Percentiles rank a stretch among this genome's conserved stretches.
Evolutionary conservation across 2,888 invertebrate species (phyloP).

Genomic region (Parnassius apollo): DNA sequence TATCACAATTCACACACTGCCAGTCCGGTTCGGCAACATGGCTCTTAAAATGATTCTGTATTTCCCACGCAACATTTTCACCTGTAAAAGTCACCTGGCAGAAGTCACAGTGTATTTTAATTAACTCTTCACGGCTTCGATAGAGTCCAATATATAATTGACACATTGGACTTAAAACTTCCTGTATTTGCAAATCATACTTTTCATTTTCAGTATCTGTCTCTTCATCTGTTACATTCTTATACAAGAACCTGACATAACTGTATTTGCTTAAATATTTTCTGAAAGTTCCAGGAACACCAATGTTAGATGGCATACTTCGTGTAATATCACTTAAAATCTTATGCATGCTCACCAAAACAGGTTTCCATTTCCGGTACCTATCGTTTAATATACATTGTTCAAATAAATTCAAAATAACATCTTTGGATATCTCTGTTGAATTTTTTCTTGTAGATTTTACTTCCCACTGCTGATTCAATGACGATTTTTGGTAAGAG

Average conservation of each 20-base stretch:
- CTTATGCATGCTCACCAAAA: background rate
- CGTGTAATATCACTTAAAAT: slow-evolving; percentile 1
- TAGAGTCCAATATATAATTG: slow-evolving; percentile 30
- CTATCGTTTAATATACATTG: background rate
- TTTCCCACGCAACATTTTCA: slow-evolving; percentile 5
- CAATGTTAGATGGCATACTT: slow-evolving; percentile 6
- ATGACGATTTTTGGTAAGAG: background rate
- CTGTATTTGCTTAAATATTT: slow-evolving; percentile 40
- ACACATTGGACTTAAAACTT: slow-evolving; percentile 42
- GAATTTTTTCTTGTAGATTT: slow-evolving; percentile 1
- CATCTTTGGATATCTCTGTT: background rate
- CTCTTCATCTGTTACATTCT: slow-evolving; percentile 31
- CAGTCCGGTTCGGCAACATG: slow-evolving; percentile 50
- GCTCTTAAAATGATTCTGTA: slow-evolving; percentile 46
- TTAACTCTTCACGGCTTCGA: background rate
- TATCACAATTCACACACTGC: slow-evolving; percentile 46
- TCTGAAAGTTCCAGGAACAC: slow-evolving; percentile 20
- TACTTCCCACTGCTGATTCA: slow-evolving; percentile 9
- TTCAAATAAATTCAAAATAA: background rate
- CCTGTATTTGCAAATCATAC: slow-evolving; percentile 55
- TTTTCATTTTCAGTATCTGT: slow-evolving; percentile 8
- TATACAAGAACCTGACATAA: slow-evolving; percentile 50
- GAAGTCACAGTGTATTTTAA: slow-evolving; percentile 45
- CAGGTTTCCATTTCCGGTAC: background rate
- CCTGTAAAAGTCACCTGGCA: slow-evolving; percentile 42